Percentiles rank a stretch among this genome's conserved stretches.
Evolutionary conservation across 92 coral and sea anemone genomes (phyloP).

Genomic region (Zoanthus sociatus): DNA sequence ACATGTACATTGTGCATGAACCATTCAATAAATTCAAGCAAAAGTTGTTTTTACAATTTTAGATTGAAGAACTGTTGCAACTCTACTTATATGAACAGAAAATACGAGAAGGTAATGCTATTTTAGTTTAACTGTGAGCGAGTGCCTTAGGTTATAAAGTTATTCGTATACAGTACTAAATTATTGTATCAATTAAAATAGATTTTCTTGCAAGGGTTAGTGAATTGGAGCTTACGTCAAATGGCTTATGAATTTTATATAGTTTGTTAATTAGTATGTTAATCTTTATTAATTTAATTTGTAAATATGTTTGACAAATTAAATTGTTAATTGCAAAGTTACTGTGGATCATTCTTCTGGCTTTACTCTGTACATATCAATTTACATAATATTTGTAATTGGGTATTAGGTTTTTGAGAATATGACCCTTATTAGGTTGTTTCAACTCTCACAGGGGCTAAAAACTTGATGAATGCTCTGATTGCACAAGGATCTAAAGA

Average conservation of each 20-base stretch:
- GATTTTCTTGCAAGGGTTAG: too few species aligned
- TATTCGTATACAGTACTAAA: too few species aligned
- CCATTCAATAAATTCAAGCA: neutral
- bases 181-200: too few species aligned
- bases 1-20: too few species aligned
- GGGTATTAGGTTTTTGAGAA: neutral
- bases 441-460: constrained; percentile 71
- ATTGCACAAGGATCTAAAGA: constrained; percentile 87
- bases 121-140: too few species aligned
- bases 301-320: too few species aligned
- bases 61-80: constrained; percentile 94
- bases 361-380: too few species aligned
- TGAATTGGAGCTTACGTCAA: neutral
- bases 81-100: constrained; percentile 93
- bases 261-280: neutral
- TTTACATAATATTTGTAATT: neutral
- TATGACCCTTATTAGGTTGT: neutral
- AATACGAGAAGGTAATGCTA: constrained; percentile 89
- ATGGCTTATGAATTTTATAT: too few species aligned
- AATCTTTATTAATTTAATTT: neutral
- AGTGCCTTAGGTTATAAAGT: too few species aligned
- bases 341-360: too few species aligned
- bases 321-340: too few species aligned
- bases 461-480: constrained; percentile 87
- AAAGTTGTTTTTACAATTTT: neutral